Conservation (phyloP, 2,888 invertebrate species). For the Hoplodrina blanda region DNA sequence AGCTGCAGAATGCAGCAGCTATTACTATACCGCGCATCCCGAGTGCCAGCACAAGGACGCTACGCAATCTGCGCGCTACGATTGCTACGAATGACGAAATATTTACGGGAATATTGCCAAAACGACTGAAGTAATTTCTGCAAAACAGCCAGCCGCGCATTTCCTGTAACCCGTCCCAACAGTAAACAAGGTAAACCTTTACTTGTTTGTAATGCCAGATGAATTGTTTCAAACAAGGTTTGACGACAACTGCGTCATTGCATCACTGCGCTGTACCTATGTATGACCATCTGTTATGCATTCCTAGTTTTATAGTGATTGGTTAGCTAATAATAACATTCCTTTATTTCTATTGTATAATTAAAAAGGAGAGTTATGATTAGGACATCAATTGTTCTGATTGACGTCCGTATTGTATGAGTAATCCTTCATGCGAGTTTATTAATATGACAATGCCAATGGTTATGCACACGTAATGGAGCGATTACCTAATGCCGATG, state of each 20-base stretch:
- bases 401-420: slow-evolving; percentile 55
- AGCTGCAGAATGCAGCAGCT: slow-evolving; percentile 50
- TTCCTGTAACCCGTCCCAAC: slow-evolving; percentile 42
- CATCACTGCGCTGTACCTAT: slow-evolving; percentile 11
- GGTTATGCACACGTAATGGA: slow-evolving; percentile 46
- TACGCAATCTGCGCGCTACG: slow-evolving; percentile 36
- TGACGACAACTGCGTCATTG: slow-evolving; percentile 19
- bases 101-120: slow-evolving; percentile 55
- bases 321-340: slow-evolving; percentile 41
- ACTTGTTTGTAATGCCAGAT: slow-evolving; percentile 25
- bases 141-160: slow-evolving; percentile 22
- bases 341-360: slow-evolving; percentile 52
- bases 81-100: slow-evolving; percentile 39
- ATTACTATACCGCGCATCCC: slow-evolving; percentile 32
- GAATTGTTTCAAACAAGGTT: slow-evolving; percentile 23
- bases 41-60: slow-evolving; percentile 36
- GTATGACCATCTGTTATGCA: slow-evolving; percentile 13
- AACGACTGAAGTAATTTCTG: slow-evolving; percentile 35
- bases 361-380: slow-evolving; percentile 58
- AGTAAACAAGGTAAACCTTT: slow-evolving; percentile 45
- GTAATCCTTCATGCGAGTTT: slow-evolving; percentile 46
- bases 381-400: slow-evolving; percentile 59
- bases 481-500: slow-evolving; percentile 41
- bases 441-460: slow-evolving; percentile 52
- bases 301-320: slow-evolving; percentile 33